phyloP scores from a whole-genome alignment of 2,113 vertebrate genomes.

The Myotis lucifugus region DNA sequence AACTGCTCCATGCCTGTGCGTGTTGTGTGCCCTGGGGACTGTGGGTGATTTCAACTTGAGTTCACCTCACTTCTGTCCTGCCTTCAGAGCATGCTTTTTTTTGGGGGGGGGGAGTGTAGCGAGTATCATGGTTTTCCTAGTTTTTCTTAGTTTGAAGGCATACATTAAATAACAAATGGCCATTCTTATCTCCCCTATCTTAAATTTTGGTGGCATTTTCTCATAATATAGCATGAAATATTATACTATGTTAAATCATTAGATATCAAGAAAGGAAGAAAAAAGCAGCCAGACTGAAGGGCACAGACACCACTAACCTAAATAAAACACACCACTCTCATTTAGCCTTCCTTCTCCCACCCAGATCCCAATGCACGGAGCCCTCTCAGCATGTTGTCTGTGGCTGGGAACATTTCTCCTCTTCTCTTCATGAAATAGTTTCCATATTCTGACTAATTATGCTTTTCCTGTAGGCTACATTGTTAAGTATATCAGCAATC shows the following conservation, averaged over 20 bases:
- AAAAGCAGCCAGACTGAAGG: neutral
- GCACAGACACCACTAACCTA: neutral
- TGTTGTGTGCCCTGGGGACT: neutral
- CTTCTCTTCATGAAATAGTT: neutral
- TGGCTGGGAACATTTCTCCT: neutral
- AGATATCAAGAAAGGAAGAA: neutral
- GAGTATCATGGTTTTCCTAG: neutral
- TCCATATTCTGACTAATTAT: neutral
- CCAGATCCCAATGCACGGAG: neutral
- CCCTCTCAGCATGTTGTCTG: neutral
- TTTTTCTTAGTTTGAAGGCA: neutral
- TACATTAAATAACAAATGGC: neutral
- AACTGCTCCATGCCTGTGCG: neutral
- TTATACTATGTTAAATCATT: neutral
- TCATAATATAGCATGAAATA: neutral
- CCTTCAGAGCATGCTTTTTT: neutral
- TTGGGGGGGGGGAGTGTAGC: neutral
- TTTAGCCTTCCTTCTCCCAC: neutral
- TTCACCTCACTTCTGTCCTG: neutral
- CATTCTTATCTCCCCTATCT: neutral
- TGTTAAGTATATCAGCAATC: neutral
- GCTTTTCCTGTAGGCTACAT: neutral
- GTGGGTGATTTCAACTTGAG: too few relatives aligned
- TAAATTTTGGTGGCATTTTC: neutral
- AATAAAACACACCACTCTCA: neutral